Evolutionary conservation across 1,140 invertebrate genomes (phyloP).

Genomic region (Nephila pilipes): DNA sequence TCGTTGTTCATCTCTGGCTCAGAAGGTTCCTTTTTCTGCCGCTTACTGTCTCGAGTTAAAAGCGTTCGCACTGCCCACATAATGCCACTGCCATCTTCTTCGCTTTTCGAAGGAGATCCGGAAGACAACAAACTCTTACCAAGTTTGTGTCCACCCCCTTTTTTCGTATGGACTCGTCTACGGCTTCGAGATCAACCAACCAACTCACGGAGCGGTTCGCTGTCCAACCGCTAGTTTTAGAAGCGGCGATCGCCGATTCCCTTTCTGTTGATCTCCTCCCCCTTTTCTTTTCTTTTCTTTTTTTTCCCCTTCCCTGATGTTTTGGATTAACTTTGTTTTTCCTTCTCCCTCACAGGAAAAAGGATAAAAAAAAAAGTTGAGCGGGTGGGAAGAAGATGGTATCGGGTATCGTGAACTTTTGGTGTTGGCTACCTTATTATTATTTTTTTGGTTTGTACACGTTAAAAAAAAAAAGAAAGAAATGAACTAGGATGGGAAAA

Average conservation of each 20-base stretch:
- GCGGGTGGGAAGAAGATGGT: constrained; percentile 11
- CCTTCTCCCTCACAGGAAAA: constrained; percentile 17
- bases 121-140: not conserved
- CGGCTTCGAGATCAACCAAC: not conserved
- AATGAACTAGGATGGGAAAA: not conserved
- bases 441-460: not conserved
- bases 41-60: constrained; percentile 33
- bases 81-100: constrained; percentile 25
- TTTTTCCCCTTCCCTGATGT: not conserved
- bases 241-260: not conserved
- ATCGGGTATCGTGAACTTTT: not conserved
- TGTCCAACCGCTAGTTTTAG: constrained; percentile 13
- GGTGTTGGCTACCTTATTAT: not conserved
- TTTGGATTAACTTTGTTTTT: constrained; percentile 17
- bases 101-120: constrained; percentile 13
- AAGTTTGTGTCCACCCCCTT: not conserved
- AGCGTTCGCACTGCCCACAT: constrained; percentile 52
- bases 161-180: not conserved
- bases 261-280: not conserved
- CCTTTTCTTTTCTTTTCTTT: not conserved
- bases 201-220: not conserved
- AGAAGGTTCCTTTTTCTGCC: constrained; percentile 1
- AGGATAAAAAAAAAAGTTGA: not conserved
- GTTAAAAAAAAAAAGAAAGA: not conserved
- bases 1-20: constrained; percentile 69